A percentile compares a stretch with the other conserved stretches of the same genome.
phyloP scores from a whole-genome alignment of 30 jellyfish, hydroid and myxozoan species.

The Aurelia aurita region DNA sequence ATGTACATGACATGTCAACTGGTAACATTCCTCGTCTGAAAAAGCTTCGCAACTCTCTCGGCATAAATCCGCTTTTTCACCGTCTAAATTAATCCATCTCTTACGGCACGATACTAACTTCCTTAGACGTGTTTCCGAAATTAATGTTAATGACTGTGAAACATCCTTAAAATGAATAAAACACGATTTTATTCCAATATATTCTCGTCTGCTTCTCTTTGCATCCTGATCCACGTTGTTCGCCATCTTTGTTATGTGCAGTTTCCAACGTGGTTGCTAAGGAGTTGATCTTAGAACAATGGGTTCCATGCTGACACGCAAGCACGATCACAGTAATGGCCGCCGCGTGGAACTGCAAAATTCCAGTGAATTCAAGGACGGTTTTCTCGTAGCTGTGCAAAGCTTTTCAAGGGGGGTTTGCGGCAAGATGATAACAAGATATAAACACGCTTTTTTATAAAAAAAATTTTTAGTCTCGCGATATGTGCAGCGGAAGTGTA shows the following conservation, averaged over 20 bases:
- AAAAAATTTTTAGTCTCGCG: constrained; percentile 56
- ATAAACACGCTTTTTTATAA: constrained; percentile 25
- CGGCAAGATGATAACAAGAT: constrained; percentile 33
- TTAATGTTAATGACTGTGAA: background rate
- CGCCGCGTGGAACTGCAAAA: constrained; percentile 48
- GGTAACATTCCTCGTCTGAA: constrained; percentile 16
- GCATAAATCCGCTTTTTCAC: constrained; percentile 9
- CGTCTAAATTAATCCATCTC: constrained; percentile 31
- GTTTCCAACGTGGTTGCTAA: constrained; percentile 39
- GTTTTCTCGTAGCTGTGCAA: constrained; percentile 65
- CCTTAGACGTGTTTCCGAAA: constrained; percentile 19
- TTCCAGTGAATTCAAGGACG: constrained; percentile 23
- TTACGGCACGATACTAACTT: constrained; percentile 31
- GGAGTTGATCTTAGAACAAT: constrained; percentile 39
- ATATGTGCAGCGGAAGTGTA: constrained; percentile 59
- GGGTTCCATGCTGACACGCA: constrained; percentile 38
- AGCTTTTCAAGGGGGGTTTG: constrained; percentile 57
- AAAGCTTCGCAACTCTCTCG: constrained; percentile 25
- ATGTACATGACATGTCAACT: no score
- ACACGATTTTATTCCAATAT: constrained; percentile 11
- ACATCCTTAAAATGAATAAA: constrained; percentile 12
- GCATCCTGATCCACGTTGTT: constrained; percentile 32
- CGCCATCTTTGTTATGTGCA: constrained; percentile 44
- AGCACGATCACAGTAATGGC: constrained; percentile 46
- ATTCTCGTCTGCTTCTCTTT: constrained; percentile 22